Percentiles rank a stretch among this genome's conserved stretches.
phyloP scores from a whole-genome alignment of 2,888 invertebrate species.

The Drosophila multiciliata region DNA sequence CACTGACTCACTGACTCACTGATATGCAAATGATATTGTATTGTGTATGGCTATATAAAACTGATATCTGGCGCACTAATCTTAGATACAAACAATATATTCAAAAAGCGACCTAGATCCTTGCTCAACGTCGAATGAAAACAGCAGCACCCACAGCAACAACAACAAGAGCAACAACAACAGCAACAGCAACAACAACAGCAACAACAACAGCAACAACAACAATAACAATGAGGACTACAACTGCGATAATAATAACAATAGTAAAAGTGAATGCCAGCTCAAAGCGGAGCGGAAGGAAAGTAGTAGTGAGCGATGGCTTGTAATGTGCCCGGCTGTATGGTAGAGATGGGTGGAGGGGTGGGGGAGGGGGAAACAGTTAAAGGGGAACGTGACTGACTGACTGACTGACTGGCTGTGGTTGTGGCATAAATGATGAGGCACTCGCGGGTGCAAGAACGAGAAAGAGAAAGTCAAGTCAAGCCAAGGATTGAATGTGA shows the following conservation, averaged over 20 bases:
- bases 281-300: constrained; percentile 64
- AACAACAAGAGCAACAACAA: constrained; percentile 59
- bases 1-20: constrained; percentile 32
- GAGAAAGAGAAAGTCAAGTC: constrained; percentile 9
- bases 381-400: constrained; percentile 2
- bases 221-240: constrained; percentile 59
- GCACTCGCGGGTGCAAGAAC: constrained; percentile 12
- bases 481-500: constrained; percentile 14
- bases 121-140: constrained; percentile 61
- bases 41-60: constrained; percentile 71
- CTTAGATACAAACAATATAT: constrained; percentile 78
- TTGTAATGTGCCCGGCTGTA: constrained; percentile 40
- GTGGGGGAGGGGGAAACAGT: not conserved
- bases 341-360: too few species aligned
- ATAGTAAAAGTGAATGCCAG: constrained; percentile 68
- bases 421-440: constrained; percentile 41
- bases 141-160: constrained; percentile 45
- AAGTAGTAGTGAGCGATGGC: constrained; percentile 60
- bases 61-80: constrained; percentile 77
- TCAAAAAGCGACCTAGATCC: constrained; percentile 79
- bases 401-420: constrained; percentile 35
- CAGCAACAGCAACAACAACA: constrained; percentile 70
- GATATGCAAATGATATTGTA: constrained; percentile 74
- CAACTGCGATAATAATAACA: constrained; percentile 76
- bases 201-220: constrained; percentile 22